Conservation (phyloP, 2,797 vertebrate genomes). For the Linurgus olivaceus region DNA sequence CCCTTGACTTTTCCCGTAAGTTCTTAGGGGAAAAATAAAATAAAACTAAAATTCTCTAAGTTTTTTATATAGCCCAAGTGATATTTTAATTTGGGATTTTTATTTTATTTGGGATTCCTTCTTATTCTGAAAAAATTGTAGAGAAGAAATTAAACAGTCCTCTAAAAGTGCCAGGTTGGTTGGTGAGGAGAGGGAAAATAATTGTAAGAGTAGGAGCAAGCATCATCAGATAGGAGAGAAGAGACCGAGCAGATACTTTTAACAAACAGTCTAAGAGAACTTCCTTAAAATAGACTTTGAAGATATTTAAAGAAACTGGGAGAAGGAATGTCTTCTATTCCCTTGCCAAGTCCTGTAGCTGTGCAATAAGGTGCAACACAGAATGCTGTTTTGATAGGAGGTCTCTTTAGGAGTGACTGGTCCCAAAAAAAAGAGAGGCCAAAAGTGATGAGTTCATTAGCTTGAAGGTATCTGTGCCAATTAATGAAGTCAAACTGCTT, state of each 20-base stretch:
- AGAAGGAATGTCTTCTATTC: conserved; percentile 39
- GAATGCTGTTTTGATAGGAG: not conserved
- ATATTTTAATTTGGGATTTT: not conserved
- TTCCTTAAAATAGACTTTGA: conserved; percentile 37
- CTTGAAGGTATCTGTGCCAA: not conserved
- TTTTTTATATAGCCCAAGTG: not conserved
- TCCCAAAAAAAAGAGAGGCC: not conserved
- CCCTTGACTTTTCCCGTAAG: not conserved
- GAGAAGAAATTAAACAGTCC: not conserved
- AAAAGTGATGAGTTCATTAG: not conserved
- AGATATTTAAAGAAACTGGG: conserved; percentile 38
- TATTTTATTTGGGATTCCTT: not conserved
- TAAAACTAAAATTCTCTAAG: not conserved
- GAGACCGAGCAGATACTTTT: not conserved
- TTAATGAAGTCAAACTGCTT: not conserved
- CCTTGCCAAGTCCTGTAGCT: conserved; percentile 32
- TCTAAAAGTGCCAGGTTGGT: not conserved
- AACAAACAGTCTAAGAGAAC: not conserved
- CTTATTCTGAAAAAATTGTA: not conserved
- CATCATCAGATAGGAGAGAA: not conserved
- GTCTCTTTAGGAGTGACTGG: not conserved
- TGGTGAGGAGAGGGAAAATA: not conserved
- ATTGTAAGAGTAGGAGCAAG: not conserved
- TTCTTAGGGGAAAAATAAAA: not conserved
- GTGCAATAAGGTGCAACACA: not conserved